Percentiles rank a stretch among this genome's conserved stretches.
phyloP scores from a whole-genome alignment of 2,888 invertebrate species.

The Belgica antarctica region DNA sequence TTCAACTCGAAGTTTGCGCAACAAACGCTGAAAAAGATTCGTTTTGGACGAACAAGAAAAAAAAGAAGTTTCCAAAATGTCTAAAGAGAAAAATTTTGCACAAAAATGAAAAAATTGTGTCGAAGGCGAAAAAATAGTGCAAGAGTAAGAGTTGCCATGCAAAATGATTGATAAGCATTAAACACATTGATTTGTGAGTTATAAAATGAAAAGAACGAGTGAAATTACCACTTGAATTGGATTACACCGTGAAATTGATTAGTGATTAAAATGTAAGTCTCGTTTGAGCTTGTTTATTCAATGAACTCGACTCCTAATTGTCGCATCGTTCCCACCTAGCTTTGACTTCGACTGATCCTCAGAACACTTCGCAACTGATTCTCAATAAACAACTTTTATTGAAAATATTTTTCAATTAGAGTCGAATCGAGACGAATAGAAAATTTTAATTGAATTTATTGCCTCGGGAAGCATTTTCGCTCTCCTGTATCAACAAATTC shows the following conservation, averaged over 20 bases:
- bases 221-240: background rate
- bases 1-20: background rate
- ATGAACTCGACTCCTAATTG: background rate
- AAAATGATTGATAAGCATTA: background rate
- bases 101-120: conserved; percentile 14
- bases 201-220: background rate
- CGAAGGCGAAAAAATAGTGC: background rate
- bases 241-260: background rate
- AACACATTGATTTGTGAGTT: conserved; percentile 17
- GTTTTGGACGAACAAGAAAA: too few relatives aligned
- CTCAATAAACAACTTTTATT: background rate
- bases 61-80: conserved; percentile 36
- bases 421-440: background rate
- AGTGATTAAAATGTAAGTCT: conserved; percentile 18
- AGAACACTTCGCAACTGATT: background rate
- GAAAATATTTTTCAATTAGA: background rate
- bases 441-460: conserved; percentile 12
- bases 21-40: background rate
- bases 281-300: background rate
- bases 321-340: background rate
- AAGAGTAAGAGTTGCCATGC: conserved; percentile 1
- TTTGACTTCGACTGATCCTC: background rate
- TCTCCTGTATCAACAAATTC: background rate
- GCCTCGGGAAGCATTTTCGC: background rate
- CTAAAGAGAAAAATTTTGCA: conserved; percentile 25